Conservation (phyloP, 1,140 invertebrate species). For the Cryptotermes secundus region DNA sequence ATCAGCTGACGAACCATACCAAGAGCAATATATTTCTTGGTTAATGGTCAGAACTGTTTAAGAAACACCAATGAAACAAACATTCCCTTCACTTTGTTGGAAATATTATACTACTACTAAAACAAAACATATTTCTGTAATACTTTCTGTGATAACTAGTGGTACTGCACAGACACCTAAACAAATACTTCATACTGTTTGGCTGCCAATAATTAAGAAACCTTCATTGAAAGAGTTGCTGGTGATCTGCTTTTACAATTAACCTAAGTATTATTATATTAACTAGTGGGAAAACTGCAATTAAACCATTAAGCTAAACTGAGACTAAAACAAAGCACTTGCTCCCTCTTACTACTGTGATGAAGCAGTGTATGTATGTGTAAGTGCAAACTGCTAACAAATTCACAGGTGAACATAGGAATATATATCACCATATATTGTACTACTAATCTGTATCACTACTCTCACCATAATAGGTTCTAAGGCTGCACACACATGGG, state of each 20-base stretch:
- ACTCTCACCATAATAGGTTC: background rate
- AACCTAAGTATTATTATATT: constrained; percentile 26
- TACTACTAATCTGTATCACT: constrained; percentile 14
- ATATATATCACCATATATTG: background rate
- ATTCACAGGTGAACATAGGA: constrained; percentile 28
- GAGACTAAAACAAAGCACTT: constrained; percentile 12
- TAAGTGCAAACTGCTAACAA: constrained; percentile 19
- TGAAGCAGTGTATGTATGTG: constrained; percentile 24
- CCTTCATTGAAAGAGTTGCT: constrained; percentile 15
- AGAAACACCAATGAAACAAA: background rate
- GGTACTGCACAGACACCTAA: background rate
- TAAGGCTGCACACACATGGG: constrained; percentile 22
- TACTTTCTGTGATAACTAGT: constrained; percentile 18
- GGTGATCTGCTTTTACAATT: constrained; percentile 25
- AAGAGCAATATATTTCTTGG: constrained; percentile 29
- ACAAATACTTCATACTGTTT: background rate
- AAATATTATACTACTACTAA: background rate
- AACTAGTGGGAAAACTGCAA: constrained; percentile 24
- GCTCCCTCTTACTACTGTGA: constrained; percentile 23
- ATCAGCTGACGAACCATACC: background rate
- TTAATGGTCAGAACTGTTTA: constrained; percentile 28
- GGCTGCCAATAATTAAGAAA: constrained; percentile 5
- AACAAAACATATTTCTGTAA: background rate
- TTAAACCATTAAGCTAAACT: constrained; percentile 25
- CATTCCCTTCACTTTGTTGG: background rate